Conservation (phyloP, 1,140 invertebrate species). For the Venturia canescens region DNA sequence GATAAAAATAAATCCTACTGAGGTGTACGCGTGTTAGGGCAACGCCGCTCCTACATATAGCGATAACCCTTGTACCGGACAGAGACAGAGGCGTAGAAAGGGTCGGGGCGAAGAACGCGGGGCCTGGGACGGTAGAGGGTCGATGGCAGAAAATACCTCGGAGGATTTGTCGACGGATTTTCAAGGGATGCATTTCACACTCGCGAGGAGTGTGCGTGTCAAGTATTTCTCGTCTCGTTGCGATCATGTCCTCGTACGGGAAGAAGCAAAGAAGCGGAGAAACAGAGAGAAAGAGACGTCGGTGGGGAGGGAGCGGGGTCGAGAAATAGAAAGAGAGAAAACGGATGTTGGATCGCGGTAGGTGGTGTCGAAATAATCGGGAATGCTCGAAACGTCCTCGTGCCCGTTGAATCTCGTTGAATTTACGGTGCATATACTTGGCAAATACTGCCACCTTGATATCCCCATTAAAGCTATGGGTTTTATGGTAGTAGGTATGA, state of each 20-base stretch:
- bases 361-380: constrained; percentile 36
- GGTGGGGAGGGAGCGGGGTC: neutral
- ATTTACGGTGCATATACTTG: constrained; percentile 4
- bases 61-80: neutral
- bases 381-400: constrained; percentile 18
- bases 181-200: constrained; percentile 38
- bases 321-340: neutral
- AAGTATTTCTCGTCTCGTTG: neutral
- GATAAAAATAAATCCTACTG: constrained; percentile 34
- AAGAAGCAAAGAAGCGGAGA: neutral
- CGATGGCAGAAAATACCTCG: constrained; percentile 11
- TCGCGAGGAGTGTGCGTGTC: neutral
- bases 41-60: neutral
- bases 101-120: neutral
- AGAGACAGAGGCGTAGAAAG: neutral
- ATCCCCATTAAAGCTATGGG: neutral
- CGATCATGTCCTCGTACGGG: neutral
- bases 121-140: neutral
- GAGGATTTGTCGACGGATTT: constrained; percentile 30
- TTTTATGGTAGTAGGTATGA: neutral
- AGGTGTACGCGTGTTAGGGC: neutral
- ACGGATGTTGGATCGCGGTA: neutral
- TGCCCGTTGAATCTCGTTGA: neutral
- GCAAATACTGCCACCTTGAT: neutral
- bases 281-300: neutral